Conservation (phyloP, 2,797 vertebrate species). For the Periophthalmus magnuspinnatus region DNA sequence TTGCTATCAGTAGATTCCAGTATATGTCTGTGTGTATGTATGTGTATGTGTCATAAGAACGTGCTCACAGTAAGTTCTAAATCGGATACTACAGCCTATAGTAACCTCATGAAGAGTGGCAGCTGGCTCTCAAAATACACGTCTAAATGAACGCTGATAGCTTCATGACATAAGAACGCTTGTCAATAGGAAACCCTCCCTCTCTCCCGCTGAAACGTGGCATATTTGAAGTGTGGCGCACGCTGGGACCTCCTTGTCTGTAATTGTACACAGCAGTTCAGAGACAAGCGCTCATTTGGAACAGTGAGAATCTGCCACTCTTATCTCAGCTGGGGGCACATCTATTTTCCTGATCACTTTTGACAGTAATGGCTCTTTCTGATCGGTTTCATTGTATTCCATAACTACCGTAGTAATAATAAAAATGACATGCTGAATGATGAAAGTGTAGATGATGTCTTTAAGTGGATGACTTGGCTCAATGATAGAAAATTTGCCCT, state of each 20-base stretch:
- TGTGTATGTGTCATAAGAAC: no score
- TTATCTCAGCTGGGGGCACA: background rate
- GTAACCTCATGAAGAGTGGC: background rate
- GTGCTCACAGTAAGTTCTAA: background rate
- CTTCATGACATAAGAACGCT: no score
- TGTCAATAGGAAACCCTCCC: background rate
- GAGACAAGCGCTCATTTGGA: background rate
- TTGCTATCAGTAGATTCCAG: no score
- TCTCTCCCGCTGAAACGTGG: background rate
- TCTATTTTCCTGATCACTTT: background rate
- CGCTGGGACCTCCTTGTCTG: background rate
- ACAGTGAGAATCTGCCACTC: background rate
- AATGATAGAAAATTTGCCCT: no score
- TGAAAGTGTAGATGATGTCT: background rate
- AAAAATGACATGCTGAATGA: background rate
- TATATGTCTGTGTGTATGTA: no score
- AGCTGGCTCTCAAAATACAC: background rate
- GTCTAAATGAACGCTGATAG: background rate
- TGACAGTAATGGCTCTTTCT: background rate
- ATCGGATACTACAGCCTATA: background rate
- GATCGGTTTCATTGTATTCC: background rate
- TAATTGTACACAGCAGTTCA: constrained; percentile 1
- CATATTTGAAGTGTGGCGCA: background rate
- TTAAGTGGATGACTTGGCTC: no score
- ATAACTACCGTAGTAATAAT: background rate